Evolutionary conservation across 1,140 invertebrate species (phyloP).

Genomic region (Linepithema humile): DNA sequence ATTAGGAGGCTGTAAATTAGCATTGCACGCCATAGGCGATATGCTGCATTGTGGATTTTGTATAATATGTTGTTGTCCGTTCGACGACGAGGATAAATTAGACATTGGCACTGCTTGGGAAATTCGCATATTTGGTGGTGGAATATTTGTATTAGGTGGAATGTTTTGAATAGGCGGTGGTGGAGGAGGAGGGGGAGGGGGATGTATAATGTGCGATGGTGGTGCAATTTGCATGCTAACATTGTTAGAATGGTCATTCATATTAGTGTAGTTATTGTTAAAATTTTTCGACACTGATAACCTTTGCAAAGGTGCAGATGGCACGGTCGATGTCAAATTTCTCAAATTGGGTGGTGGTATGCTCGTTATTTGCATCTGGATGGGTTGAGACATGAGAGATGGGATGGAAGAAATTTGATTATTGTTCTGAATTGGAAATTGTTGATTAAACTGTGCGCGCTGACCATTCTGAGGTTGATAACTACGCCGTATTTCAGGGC

Average conservation of each 20-base stretch:
- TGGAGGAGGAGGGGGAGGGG: slow-evolving; percentile 73
- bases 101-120: slow-evolving; percentile 67
- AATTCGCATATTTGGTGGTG: slow-evolving; percentile 79
- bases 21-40: slow-evolving; percentile 79
- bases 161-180: slow-evolving; percentile 72
- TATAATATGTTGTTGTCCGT: slow-evolving; percentile 76
- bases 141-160: slow-evolving; percentile 79
- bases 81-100: slow-evolving; percentile 51
- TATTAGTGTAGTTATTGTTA: slow-evolving; percentile 68
- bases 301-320: slow-evolving; percentile 78
- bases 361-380: slow-evolving; percentile 76
- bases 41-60: slow-evolving; percentile 81
- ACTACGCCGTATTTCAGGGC: slow-evolving; percentile 73
- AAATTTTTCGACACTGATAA: slow-evolving; percentile 76
- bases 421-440: slow-evolving; percentile 66
- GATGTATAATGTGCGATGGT: slow-evolving; percentile 76
- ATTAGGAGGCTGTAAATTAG: slow-evolving; percentile 84
- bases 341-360: slow-evolving; percentile 78
- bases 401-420: slow-evolving; percentile 74
- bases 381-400: slow-evolving; percentile 76
- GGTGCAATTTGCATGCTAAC: slow-evolving; percentile 79
- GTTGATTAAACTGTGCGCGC: slow-evolving; percentile 70
- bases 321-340: slow-evolving; percentile 70
- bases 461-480: slow-evolving; percentile 74
- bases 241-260: slow-evolving; percentile 70